A percentile compares a stretch with the other conserved stretches of the same genome.
These are phyloP conservation scores for Acleris emargana DNA, from an alignment of 2,888 invertebrate genomes.

Conservation along the genomic window DNA sequence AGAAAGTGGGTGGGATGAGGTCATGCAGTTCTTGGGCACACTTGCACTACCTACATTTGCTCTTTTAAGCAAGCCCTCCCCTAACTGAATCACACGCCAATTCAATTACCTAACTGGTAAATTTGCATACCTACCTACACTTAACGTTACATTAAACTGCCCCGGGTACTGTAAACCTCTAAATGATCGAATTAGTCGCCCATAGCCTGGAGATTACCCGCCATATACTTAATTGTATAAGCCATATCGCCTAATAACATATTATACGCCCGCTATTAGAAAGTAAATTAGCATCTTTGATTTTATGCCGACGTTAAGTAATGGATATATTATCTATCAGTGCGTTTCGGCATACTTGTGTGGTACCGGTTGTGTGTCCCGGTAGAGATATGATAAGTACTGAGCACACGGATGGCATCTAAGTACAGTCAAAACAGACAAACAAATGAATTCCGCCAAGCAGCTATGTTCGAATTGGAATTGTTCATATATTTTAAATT, in stretches of 20 bases:
- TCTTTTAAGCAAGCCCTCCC: too few relatives aligned
- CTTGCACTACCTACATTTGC: too few relatives aligned
- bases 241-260: constrained; percentile 27
- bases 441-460: too few relatives aligned
- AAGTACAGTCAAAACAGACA: too few relatives aligned
- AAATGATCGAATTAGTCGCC: constrained; percentile 31
- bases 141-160: not conserved
- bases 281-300: constrained; percentile 24
- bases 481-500: too few relatives aligned
- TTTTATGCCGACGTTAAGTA: constrained; percentile 18
- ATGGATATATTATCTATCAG: constrained; percentile 13
- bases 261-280: constrained; percentile 9
- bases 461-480: too few relatives aligned
- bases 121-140: not conserved
- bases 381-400: too few relatives aligned
- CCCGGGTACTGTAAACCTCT: constrained; percentile 11
- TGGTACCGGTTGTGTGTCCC: too few relatives aligned
- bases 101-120: not conserved
- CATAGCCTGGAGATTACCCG: constrained; percentile 18
- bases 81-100: not conserved
- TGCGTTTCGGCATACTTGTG: not conserved
- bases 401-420: too few relatives aligned
- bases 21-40: too few relatives aligned
- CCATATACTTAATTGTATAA: constrained; percentile 31
- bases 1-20: too few relatives aligned